These are phyloP conservation scores for Aphidius colemani DNA, from an alignment of 2,888 invertebrate genomes.

Conservation along the genomic window DNA sequence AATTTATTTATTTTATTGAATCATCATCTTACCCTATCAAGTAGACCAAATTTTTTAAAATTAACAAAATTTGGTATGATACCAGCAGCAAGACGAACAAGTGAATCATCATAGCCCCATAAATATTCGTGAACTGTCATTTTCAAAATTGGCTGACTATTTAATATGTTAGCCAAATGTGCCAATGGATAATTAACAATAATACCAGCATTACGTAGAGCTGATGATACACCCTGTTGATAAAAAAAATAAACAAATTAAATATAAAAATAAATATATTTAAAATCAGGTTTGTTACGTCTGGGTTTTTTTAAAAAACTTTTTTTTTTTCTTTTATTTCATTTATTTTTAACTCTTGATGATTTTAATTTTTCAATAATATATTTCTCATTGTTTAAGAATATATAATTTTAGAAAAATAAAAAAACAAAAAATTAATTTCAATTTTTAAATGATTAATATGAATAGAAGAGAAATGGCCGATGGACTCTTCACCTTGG, in stretches of 20 bases:
- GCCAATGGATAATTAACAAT: conserved; percentile 68
- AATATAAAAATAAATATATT: not conserved
- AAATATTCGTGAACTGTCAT: conserved; percentile 73
- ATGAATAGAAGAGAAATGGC: no score
- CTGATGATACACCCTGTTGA: conserved; percentile 65
- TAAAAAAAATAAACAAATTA: conserved; percentile 12
- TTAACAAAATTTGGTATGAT: conserved; percentile 80
- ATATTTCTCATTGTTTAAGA: no score
- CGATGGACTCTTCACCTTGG: not conserved
- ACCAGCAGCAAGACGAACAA: conserved; percentile 72
- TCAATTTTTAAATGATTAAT: no score
- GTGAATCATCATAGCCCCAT: conserved; percentile 81
- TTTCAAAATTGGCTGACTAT: conserved; percentile 68
- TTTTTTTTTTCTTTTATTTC: not conserved
- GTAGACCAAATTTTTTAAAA: conserved; percentile 78
- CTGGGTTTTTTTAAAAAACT: not conserved
- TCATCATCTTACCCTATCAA: conserved; percentile 72
- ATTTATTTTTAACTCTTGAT: no score
- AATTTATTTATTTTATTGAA: no score
- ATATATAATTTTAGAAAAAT: not conserved
- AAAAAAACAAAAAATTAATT: not conserved
- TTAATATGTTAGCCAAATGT: conserved; percentile 64
- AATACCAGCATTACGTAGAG: conserved; percentile 62
- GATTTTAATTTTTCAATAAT: no score
- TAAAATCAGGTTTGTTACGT: not conserved